phyloP scores from a whole-genome alignment of 2,888 invertebrate species.

The Polylopha cassiicola region DNA sequence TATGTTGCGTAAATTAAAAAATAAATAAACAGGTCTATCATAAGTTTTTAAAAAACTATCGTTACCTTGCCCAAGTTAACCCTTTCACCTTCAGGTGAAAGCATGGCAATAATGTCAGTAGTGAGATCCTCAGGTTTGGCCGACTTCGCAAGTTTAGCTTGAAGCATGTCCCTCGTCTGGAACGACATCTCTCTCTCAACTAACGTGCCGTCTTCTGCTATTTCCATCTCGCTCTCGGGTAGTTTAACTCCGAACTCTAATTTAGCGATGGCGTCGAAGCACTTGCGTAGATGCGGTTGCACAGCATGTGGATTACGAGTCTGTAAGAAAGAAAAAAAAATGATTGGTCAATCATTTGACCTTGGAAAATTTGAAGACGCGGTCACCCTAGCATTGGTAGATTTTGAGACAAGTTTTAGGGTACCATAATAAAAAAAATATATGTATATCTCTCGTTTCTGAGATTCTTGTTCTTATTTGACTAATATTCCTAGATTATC shows the following conservation, averaged over 20 bases:
- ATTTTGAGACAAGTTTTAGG: no score
- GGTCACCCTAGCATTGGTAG: no score
- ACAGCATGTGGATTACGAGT: constrained; percentile 93
- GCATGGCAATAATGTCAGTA: constrained; percentile 91
- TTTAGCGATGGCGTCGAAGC: constrained; percentile 89
- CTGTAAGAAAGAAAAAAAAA: constrained; percentile 43
- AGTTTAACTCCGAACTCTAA: constrained; percentile 84
- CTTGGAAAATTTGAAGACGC: neutral
- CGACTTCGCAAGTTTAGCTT: constrained; percentile 58
- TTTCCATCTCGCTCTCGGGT: constrained; percentile 71
- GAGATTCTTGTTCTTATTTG: no score
- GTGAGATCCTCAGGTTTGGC: constrained; percentile 76
- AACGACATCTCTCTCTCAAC: constrained; percentile 68
- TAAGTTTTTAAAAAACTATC: neutral
- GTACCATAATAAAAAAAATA: no score
- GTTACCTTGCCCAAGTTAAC: constrained; percentile 84
- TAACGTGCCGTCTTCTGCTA: constrained; percentile 68
- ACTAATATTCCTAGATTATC: no score
- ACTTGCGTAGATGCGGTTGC: constrained; percentile 92
- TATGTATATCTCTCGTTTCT: no score
- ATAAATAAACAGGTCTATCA: neutral
- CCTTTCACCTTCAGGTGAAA: constrained; percentile 92
- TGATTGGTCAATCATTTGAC: constrained; percentile 3
- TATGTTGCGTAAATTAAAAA: constrained; percentile 15
- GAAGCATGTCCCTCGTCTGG: constrained; percentile 54